Conservation (phyloP, 2,888 invertebrate species). For the Hypena proboscidalis region DNA sequence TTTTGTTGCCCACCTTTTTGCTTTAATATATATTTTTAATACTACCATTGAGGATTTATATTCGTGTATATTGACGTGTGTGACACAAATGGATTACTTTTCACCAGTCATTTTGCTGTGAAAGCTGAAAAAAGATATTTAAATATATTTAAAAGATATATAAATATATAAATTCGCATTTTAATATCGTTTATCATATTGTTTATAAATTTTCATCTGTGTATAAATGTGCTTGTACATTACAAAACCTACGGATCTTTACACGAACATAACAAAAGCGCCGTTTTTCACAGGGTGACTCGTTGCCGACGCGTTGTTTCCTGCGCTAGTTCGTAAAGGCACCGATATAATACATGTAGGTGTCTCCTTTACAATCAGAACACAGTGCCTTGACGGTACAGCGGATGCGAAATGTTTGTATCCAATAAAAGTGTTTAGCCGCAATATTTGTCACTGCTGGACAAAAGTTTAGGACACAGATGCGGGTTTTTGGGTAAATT, state of each 20-base stretch:
- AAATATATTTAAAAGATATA: no score
- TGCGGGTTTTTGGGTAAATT: constrained; percentile 55
- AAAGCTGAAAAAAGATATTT: no score
- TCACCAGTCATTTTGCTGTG: no score
- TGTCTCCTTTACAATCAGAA: constrained; percentile 14
- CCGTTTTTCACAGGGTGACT: constrained; percentile 21
- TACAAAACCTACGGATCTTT: no score
- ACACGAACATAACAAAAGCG: constrained; percentile 11
- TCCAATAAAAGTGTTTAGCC: constrained; percentile 39
- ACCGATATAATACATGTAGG: constrained; percentile 2
- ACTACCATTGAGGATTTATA: no score
- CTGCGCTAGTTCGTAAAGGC: constrained; percentile 9
- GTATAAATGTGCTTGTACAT: constrained; percentile 17
- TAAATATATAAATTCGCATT: no score
- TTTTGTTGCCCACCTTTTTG: neutral
- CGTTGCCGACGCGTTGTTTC: constrained; percentile 17
- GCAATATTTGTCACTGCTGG: constrained; percentile 38
- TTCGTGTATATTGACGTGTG: no score
- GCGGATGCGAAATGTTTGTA: constrained; percentile 29
- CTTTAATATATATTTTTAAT: no score
- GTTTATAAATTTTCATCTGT: constrained; percentile 9
- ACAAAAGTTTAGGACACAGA: constrained; percentile 46
- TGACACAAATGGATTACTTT: no score
- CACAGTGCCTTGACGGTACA: constrained; percentile 12
- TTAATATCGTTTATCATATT: no score